Evolutionary conservation across 1,140 invertebrate genomes (phyloP), one percentile per base, ranked within the genome.

Genomic region (Cryptotermes secundus): DNA sequence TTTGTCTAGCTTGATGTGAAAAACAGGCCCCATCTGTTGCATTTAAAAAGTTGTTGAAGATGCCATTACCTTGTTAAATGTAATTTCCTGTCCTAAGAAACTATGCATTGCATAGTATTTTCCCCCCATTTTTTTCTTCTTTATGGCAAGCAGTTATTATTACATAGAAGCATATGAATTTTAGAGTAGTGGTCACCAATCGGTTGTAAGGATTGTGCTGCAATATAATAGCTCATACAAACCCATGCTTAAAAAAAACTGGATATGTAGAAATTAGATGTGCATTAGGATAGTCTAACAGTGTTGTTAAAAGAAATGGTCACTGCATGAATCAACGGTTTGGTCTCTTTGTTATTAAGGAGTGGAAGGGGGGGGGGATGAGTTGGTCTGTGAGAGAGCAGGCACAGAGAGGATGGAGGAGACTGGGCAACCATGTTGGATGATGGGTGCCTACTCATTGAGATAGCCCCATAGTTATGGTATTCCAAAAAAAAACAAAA

Each of bases 251-350:
- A 38, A 85, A 38, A n/a, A 72, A 83, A 85, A 85, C 85, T 84
- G 83, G 85, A 85, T 87, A 87, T 80, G 83, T 87, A 87, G 86
- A 85, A 81, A 85, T 85, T 87, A 87, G 86, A 85, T 87, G 86
- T 87, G 86, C 85, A 86, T 85, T 87, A 87, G 86, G 86, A 85
- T 87, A 87, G 86, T 86, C 83, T 87, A 83, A 86, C 86, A 85
- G 82, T 87, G 86, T 85, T 85, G 85, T 86, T 86, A 87, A 86
- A 81, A 85, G 81, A 81, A 81, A 85, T 83, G 65, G 79, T 85
- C 82, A 85, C 83, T 85, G 81, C 83, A 84, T n/a, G 79, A 84
- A 81, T 84, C 84, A 83, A 81, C 82, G 80, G 83, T 84, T 85
- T 87, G 86, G 83, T 80, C 80, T 81, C 59, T 84, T 82, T 84